Evolutionary conservation across 35 echinoderm and acorn worm species (phyloP).

Genomic region (Stichopus chloronotus): DNA sequence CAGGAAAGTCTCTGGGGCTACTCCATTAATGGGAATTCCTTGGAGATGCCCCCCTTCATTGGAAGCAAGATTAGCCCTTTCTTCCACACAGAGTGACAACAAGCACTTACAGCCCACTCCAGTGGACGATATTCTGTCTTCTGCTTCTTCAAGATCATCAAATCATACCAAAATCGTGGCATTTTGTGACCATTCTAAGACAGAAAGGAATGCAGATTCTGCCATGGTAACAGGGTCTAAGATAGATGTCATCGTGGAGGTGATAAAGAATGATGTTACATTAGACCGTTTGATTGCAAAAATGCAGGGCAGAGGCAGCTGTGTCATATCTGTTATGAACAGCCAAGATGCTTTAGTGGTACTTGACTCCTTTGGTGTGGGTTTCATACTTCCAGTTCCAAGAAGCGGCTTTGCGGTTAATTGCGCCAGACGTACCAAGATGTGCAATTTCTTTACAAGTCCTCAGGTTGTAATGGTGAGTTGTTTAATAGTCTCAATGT

Average conservation of each 20-base stretch:
- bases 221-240: background rate
- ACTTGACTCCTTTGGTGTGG: background rate
- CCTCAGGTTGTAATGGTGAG: background rate
- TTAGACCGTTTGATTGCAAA: background rate
- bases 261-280: background rate
- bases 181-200: background rate
- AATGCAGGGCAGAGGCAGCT: background rate
- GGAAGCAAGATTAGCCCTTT: background rate
- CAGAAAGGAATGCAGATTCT: background rate
- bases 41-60: background rate
- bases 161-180: background rate
- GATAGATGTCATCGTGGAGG: background rate
- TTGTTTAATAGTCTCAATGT: background rate
- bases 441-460: background rate
- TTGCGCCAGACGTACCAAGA: background rate
- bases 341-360: background rate
- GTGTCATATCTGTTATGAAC: conserved; percentile 14
- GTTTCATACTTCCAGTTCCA: conserved; percentile 2
- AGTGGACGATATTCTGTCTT: background rate
- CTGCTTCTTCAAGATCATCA: background rate
- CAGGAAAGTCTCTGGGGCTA: too few species aligned
- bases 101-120: background rate
- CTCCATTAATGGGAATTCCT: too few species aligned
- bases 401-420: background rate
- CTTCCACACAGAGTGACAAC: background rate